phyloP scores from a whole-genome alignment of 2,888 invertebrate genomes.

The Nycteola revayana region DNA sequence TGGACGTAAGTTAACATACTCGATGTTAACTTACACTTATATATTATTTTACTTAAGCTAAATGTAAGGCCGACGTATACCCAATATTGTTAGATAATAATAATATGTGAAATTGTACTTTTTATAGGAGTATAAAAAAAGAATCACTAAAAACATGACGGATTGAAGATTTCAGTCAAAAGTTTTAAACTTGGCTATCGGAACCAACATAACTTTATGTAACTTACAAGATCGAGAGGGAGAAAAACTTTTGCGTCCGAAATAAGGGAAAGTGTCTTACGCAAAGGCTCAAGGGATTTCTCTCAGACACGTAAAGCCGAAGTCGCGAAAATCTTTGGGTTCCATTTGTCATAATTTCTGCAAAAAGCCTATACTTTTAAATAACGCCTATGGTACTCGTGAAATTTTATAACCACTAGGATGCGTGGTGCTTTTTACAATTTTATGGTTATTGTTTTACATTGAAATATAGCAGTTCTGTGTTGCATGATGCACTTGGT shows the following conservation, averaged over 20 bases:
- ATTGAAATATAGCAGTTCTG: constrained; percentile 35
- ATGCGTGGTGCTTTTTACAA: constrained; percentile 27
- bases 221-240: constrained; percentile 28
- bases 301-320: constrained; percentile 54
- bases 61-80: too few relatives aligned
- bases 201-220: constrained; percentile 25
- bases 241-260: constrained; percentile 32
- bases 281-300: constrained; percentile 67
- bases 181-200: constrained; percentile 15
- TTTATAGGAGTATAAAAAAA: too few relatives aligned
- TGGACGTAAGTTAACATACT: too few relatives aligned
- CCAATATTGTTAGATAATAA: too few relatives aligned
- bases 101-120: too few relatives aligned
- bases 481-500: too few relatives aligned
- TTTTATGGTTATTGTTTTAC: constrained; percentile 50
- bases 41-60: too few relatives aligned
- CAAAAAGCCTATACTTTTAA: constrained; percentile 47
- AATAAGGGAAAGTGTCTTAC: constrained; percentile 36
- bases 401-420: constrained; percentile 43
- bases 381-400: constrained; percentile 40
- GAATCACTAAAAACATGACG: too few relatives aligned
- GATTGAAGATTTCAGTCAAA: constrained; percentile 1
- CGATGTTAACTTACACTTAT: too few relatives aligned
- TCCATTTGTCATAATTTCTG: constrained; percentile 69
- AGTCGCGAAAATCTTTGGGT: constrained; percentile 63